Percentiles rank a stretch among this genome's conserved stretches.
Evolutionary conservation across 1,140 invertebrate species (phyloP).

Genomic region (Agrilus planipennis): DNA sequence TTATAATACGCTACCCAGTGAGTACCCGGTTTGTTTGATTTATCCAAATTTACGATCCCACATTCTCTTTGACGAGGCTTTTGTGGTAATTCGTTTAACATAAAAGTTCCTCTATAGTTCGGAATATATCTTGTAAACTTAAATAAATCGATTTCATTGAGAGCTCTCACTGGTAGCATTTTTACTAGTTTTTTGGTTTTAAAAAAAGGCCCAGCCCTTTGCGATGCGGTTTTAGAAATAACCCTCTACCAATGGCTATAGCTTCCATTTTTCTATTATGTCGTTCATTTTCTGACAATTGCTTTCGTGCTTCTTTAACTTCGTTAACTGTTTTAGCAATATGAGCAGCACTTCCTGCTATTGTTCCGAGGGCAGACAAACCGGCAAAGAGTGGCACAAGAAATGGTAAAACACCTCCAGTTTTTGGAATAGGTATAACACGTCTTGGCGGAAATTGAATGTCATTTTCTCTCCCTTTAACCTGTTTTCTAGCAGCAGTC

Average conservation of each 20-base stretch:
- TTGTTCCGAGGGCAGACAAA: constrained; percentile 23
- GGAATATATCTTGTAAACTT: too few species aligned
- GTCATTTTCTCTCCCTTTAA: neutral
- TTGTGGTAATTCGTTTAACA: too few species aligned
- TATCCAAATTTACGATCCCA: too few species aligned
- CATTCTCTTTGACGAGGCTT: too few species aligned
- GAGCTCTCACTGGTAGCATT: constrained; percentile 3
- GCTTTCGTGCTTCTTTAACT: constrained; percentile 6
- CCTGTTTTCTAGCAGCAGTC: neutral
- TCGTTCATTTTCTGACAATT: neutral
- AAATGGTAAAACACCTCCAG: constrained; percentile 25
- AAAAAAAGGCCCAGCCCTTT: constrained; percentile 6
- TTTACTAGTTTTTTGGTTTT: neutral
- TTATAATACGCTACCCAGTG: too few species aligned
- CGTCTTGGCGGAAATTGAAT: constrained; percentile 8
- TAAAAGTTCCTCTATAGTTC: too few species aligned
- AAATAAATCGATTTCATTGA: too few species aligned
- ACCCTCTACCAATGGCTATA: neutral
- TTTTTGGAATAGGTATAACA: constrained; percentile 25
- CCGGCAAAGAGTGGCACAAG: constrained; percentile 28
- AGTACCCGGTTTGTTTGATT: too few species aligned
- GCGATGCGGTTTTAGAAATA: constrained; percentile 5
- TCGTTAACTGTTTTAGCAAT: neutral
- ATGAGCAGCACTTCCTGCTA: constrained; percentile 21
- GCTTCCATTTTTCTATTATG: constrained; percentile 2